A percentile compares a stretch with the other conserved stretches of the same genome.
phyloP scores from a whole-genome alignment of 1,140 invertebrate species.

The Laupala kohalensis region DNA sequence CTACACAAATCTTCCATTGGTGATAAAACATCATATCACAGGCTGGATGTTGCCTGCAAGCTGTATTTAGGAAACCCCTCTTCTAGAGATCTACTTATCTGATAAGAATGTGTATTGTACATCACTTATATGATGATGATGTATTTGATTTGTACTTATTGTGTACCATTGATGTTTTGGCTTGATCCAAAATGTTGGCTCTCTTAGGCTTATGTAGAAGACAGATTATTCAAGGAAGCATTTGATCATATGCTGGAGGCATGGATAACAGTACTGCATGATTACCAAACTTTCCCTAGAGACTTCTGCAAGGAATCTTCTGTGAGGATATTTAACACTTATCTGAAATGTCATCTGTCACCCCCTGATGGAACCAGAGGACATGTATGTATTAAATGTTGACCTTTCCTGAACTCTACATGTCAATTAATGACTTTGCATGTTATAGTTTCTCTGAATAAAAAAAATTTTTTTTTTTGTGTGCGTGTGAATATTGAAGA shows the following conservation, averaged over 20 bases:
- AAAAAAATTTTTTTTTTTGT: too few species aligned
- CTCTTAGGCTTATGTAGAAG: constrained; percentile 38
- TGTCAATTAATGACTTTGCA: background rate
- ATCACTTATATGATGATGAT: too few species aligned
- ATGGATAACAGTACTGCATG: constrained; percentile 55
- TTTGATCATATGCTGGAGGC: constrained; percentile 68
- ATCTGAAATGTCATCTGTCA: constrained; percentile 66
- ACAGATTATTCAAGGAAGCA: constrained; percentile 59
- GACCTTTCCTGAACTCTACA: too few species aligned
- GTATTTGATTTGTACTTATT: too few species aligned
- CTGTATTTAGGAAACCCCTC: too few species aligned
- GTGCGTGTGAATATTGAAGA: too few species aligned
- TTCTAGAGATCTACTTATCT: too few species aligned
- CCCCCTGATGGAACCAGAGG: constrained; percentile 62
- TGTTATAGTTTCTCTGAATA: too few species aligned
- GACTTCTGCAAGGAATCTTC: constrained; percentile 37
- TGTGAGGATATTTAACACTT: constrained; percentile 59
- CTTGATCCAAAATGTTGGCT: background rate
- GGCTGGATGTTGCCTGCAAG: too few species aligned
- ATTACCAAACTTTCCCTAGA: constrained; percentile 36
- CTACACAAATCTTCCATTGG: too few species aligned
- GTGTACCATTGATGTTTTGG: background rate
- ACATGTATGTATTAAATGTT: constrained; percentile 29
- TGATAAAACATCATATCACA: too few species aligned
- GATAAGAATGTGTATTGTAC: too few species aligned